A percentile compares a stretch with the other conserved stretches of the same genome.
Conservation (phyloP, 2,797 vertebrate species). For the Adelosebastes latens region DNA sequence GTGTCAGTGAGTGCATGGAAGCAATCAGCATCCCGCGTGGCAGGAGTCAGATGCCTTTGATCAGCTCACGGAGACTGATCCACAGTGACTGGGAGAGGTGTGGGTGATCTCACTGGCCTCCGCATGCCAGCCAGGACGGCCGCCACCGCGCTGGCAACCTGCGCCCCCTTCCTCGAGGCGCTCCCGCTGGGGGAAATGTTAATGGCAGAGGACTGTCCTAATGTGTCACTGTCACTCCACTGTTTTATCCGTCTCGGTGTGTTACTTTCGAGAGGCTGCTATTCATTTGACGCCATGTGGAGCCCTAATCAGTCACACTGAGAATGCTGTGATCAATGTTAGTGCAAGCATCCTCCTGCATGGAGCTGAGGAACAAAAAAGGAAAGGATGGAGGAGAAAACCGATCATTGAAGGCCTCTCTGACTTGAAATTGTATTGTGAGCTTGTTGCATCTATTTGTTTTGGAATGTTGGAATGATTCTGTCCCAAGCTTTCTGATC, state of each 20-base stretch:
- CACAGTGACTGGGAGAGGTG: slow-evolving; percentile 49
- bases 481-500: too few species aligned
- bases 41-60: slow-evolving; percentile 68
- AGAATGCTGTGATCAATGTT: slow-evolving; percentile 18
- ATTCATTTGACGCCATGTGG: slow-evolving; percentile 37
- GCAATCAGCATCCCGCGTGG: slow-evolving; percentile 65
- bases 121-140: slow-evolving; percentile 46
- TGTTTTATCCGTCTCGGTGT: slow-evolving; percentile 23
- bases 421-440: not conserved
- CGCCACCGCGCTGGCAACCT: slow-evolving; percentile 47
- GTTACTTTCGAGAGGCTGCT: slow-evolving; percentile 15
- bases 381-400: not conserved
- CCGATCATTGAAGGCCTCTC: not conserved
- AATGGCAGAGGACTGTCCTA: slow-evolving; percentile 40
- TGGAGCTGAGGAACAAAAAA: not conserved
- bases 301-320: slow-evolving; percentile 37
- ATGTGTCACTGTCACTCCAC: slow-evolving; percentile 37
- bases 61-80: slow-evolving; percentile 66
- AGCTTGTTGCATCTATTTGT: not conserved
- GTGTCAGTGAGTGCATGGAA: slow-evolving; percentile 68
- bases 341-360: not conserved
- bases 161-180: slow-evolving; percentile 15
- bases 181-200: slow-evolving; percentile 47
- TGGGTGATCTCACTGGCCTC: slow-evolving; percentile 47
- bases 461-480: not conserved